These are phyloP conservation scores for Leontopithecus rosalia DNA, from an alignment of 2,797 vertebrate genomes.

Conservation along the genomic window DNA sequence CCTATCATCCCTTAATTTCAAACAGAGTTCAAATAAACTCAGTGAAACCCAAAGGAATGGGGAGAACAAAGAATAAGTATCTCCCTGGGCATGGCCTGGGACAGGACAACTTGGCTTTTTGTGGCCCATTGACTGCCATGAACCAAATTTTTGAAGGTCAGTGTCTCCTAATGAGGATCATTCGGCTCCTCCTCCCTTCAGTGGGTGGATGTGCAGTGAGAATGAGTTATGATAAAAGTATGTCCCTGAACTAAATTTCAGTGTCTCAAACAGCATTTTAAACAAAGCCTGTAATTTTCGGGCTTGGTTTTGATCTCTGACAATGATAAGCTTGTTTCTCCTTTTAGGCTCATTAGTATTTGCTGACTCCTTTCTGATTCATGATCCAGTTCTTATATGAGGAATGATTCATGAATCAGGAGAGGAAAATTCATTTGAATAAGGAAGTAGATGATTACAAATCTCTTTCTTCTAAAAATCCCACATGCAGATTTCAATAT, in stretches of 20 bases:
- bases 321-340: constrained; percentile 51
- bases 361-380: constrained; percentile 61
- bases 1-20: constrained; percentile 16
- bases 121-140: not conserved
- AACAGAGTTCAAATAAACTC: not conserved
- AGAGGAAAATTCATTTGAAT: constrained; percentile 60
- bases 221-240: constrained; percentile 69
- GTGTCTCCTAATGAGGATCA: not conserved
- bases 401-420: constrained; percentile 60
- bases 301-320: constrained; percentile 65
- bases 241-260: constrained; percentile 66
- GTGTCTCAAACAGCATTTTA: constrained; percentile 50
- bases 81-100: not conserved
- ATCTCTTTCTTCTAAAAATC: constrained; percentile 53
- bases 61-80: not conserved
- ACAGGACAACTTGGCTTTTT: not conserved
- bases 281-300: constrained; percentile 60
- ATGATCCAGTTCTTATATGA: constrained; percentile 52
- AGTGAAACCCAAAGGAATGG: not conserved
- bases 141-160: not conserved
- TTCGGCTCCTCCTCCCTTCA: not conserved
- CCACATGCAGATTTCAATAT: constrained; percentile 9
- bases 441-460: constrained; percentile 44
- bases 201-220: not conserved
- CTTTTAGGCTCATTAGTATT: constrained; percentile 61